Evolutionary conservation across 2,113 vertebrate species (phyloP), one percentile per base, ranked within the genome.

Genomic region (Melanerpes formicivorus): DNA sequence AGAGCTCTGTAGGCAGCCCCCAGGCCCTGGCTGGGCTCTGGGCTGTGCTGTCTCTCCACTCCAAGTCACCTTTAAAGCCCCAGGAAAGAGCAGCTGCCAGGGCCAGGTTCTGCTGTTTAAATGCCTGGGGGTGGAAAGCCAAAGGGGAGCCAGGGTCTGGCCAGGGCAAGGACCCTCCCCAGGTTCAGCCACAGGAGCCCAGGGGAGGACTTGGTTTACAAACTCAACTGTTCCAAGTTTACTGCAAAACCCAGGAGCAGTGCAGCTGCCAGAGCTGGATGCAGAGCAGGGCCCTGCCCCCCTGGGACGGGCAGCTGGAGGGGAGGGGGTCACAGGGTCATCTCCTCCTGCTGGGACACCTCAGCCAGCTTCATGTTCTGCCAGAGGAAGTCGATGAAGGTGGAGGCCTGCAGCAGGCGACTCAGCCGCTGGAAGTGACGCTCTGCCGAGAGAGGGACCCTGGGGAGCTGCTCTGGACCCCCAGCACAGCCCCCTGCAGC

Each of bases 381-480:
- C 99, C 99, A 99, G 96, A 99, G 97, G 97, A 99, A 99, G 90
- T 99, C 98, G 19, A 99, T 72, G 96, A 99, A 99, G 97, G 98
- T 98, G 91, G 99, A 98, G 2, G 99, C 97, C 94, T 99, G 99
- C 7, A 99, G 97, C 26, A 99, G 87, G 9, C 98, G 97, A 81
- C 98, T 96, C 30, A 99, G 98, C 81, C 99, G 92, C 98, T 99
- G 99, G 94, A 99, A 98, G 94, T 99, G 99, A 11, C 99, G 98
- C 93, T 99, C 99, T 99, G 97, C 25, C 66, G 10, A 67, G 63
- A 69, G 26, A 79, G 81, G 27, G 10, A 6, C 6, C 14, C 15
- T 23, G 22, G 18, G 30, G 27, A 30, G 18, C 40, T 29, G 26
- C 11, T 48, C 46, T 48, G 46, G 65, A 13, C 46, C 65, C 14